These are phyloP conservation scores for Portunus trituberculatus DNA, from an alignment of 1,140 invertebrate species.

Conservation along the genomic window DNA sequence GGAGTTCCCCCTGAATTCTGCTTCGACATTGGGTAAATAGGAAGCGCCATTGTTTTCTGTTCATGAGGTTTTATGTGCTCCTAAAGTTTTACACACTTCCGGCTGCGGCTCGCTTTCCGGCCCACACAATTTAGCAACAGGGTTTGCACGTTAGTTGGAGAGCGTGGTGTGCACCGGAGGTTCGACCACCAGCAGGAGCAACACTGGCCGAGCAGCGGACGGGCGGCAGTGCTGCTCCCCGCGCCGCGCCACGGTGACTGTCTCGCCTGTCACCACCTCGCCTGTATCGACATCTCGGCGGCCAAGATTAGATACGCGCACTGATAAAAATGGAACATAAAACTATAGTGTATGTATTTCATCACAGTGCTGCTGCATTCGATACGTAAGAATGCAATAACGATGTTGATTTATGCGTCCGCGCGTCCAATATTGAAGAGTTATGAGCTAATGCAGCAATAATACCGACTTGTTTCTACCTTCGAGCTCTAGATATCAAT, in stretches of 20 bases:
- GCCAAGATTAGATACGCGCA: constrained; percentile 20
- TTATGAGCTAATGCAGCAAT: background rate
- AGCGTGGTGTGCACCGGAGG: background rate
- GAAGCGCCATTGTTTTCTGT: constrained; percentile 50
- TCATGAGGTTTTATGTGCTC: background rate
- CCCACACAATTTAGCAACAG: background rate
- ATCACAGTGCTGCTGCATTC: background rate
- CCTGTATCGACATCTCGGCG: background rate
- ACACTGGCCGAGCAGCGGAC: background rate
- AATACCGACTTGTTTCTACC: background rate
- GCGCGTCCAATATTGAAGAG: background rate
- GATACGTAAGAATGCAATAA: background rate
- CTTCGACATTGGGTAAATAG: constrained; percentile 14
- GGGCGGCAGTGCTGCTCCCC: background rate
- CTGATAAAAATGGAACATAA: background rate
- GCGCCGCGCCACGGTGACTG: constrained; percentile 4
- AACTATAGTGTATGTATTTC: background rate
- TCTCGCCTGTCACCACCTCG: background rate
- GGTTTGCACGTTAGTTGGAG: background rate
- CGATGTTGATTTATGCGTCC: background rate
- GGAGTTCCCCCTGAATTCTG: background rate
- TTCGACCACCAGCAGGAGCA: background rate
- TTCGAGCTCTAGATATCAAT: background rate
- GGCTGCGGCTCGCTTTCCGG: background rate
- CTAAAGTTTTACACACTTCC: background rate